Evolutionary conservation across 2,113 vertebrate genomes (phyloP).

Genomic region (Regulus satrapa): DNA sequence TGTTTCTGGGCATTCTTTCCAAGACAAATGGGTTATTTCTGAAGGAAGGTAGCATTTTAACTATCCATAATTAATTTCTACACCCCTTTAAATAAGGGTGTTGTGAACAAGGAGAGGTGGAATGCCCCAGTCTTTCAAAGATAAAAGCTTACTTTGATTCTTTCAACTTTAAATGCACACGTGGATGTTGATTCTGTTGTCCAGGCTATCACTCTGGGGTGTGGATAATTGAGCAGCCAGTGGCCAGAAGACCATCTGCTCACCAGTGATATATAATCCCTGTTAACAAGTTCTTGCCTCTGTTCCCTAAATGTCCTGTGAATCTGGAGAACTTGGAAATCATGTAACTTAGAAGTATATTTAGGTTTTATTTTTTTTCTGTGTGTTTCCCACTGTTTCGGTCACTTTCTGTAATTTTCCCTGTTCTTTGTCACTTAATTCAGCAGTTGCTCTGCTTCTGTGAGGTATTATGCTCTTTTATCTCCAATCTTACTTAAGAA

Average conservation of each 20-base stretch:
- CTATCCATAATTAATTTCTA: background rate
- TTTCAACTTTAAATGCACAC: background rate
- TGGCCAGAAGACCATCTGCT: background rate
- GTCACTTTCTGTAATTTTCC: background rate
- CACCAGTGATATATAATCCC: background rate
- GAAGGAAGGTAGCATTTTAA: background rate
- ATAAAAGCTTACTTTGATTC: background rate
- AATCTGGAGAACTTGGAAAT: background rate
- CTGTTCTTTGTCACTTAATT: background rate
- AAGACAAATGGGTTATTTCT: background rate
- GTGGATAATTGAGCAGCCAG: background rate
- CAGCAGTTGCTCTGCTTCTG: background rate
- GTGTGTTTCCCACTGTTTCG: background rate
- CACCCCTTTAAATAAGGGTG: fast-evolving
- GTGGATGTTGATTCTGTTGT: background rate
- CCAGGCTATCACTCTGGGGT: background rate
- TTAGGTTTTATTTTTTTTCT: background rate
- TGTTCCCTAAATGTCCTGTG: background rate
- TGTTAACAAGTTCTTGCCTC: background rate
- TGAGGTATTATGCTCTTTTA: background rate
- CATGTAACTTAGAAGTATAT: background rate
- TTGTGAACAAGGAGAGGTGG: background rate
- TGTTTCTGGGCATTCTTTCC: background rate
- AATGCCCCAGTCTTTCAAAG: background rate
- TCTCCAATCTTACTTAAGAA: background rate